A percentile compares a stretch with the other conserved stretches of the same genome.
Evolutionary conservation across 2,113 vertebrate genomes (phyloP).

Genomic region (Gopherus flavomarginatus): DNA sequence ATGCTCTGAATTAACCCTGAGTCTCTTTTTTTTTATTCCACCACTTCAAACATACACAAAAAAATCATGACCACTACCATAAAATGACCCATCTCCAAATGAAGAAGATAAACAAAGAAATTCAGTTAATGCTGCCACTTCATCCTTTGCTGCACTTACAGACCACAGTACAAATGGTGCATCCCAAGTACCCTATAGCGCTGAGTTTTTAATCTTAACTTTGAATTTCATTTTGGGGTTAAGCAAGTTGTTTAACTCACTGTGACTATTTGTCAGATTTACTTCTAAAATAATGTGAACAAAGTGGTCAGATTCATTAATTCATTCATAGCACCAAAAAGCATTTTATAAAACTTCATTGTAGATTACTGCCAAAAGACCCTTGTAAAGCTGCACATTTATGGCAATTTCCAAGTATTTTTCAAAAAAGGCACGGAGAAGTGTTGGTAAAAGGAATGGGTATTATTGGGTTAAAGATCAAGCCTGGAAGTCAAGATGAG

Average conservation of each 20-base stretch:
- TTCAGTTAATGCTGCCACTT: background rate
- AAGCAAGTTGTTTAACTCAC: background rate
- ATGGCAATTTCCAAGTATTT: background rate
- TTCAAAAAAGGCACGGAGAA: background rate
- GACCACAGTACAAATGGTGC: background rate
- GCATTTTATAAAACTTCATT: background rate
- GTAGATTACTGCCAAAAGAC: background rate
- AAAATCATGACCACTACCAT: background rate
- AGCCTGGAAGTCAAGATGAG: background rate
- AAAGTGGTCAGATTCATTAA: background rate
- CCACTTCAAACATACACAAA: background rate
- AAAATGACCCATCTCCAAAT: background rate
- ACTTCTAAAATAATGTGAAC: background rate
- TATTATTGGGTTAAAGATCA: background rate
- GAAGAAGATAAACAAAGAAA: background rate
- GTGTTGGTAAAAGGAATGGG: background rate
- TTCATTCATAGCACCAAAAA: background rate
- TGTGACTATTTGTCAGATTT: background rate
- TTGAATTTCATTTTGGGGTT: background rate
- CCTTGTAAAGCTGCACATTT: background rate
- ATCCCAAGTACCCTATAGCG: background rate
- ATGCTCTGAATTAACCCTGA: background rate
- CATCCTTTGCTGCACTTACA: background rate
- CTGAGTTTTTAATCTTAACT: background rate
- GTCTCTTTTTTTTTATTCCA: background rate